phyloP scores from a whole-genome alignment of 1,140 invertebrate species.

The Bombus polaris region DNA sequence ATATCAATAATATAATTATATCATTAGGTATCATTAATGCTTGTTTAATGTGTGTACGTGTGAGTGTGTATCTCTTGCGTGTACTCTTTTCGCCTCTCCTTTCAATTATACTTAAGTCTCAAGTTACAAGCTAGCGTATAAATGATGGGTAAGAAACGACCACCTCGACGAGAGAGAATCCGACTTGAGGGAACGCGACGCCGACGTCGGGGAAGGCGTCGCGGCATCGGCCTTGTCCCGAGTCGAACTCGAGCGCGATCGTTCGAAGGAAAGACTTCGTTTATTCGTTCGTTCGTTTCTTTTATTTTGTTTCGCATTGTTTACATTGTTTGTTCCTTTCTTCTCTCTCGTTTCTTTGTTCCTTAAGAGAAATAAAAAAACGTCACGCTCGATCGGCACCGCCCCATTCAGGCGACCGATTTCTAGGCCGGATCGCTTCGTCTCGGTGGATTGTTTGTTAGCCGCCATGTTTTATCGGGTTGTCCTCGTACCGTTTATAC shows the following conservation, averaged over 20 bases:
- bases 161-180: constrained; percentile 70
- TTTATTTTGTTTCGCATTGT: background rate
- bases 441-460: constrained; percentile 81
- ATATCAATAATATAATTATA: constrained; percentile 83
- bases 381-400: constrained; percentile 62
- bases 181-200: constrained; percentile 39
- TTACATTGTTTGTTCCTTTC: constrained; percentile 13
- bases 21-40: constrained; percentile 81
- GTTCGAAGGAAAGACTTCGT: constrained; percentile 45
- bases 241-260: constrained; percentile 48
- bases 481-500: constrained; percentile 77
- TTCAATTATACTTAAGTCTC: constrained; percentile 76
- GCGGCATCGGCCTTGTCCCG: constrained; percentile 52
- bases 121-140: constrained; percentile 82
- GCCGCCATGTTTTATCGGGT: constrained; percentile 78
- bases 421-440: constrained; percentile 75
- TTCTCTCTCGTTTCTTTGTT: constrained; percentile 49
- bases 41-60: constrained; percentile 71
- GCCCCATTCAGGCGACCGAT: constrained; percentile 59
- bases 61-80: constrained; percentile 42
- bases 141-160: constrained; percentile 83
- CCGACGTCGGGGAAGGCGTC: constrained; percentile 53
- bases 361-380: constrained; percentile 24
- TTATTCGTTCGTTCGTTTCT: background rate
- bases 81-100: background rate